Conservation (phyloP, 2,888 invertebrate species). For the Marronus borbonicus region DNA sequence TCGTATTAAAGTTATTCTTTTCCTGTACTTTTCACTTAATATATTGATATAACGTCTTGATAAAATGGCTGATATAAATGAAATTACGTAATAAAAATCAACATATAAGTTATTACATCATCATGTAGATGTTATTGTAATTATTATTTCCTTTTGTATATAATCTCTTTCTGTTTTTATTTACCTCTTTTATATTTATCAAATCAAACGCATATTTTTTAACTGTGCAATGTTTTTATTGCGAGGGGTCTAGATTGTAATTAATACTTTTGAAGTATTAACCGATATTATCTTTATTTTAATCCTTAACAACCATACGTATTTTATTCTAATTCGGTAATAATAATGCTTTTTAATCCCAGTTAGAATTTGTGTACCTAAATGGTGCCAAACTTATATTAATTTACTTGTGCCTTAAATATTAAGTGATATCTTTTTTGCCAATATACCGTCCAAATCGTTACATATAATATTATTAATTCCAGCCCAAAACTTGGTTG, state of each 20-base stretch:
- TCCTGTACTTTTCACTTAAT: too few relatives aligned
- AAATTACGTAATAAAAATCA: not conserved
- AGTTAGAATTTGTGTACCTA: slow-evolving; percentile 14
- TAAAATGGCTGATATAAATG: too few relatives aligned
- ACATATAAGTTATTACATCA: not conserved
- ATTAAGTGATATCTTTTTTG: slow-evolving; percentile 33
- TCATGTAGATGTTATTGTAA: slow-evolving; percentile 4
- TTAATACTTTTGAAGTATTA: slow-evolving; percentile 3
- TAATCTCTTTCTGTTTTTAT: slow-evolving; percentile 4
- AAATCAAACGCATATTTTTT: not conserved
- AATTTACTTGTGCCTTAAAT: slow-evolving; percentile 34
- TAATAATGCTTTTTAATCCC: slow-evolving; percentile 16
- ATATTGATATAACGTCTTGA: too few relatives aligned
- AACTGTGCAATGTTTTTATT: not conserved
- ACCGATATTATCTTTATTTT: slow-evolving; percentile 9
- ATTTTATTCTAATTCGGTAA: slow-evolving; percentile 9
- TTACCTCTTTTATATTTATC: slow-evolving; percentile 17
- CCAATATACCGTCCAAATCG: slow-evolving; percentile 20
- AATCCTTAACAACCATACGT: slow-evolving; percentile 3
- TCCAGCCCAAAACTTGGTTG: slow-evolving; percentile 8
- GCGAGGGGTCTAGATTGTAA: not conserved
- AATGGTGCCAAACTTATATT: slow-evolving; percentile 32
- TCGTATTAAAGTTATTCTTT: too few relatives aligned
- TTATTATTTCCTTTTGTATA: slow-evolving; percentile 10
- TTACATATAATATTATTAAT: slow-evolving; percentile 8